Percentiles rank a stretch among this genome's conserved stretches.
phyloP scores from a whole-genome alignment of 2,888 invertebrate genomes.

The Antheraea yamamai region DNA sequence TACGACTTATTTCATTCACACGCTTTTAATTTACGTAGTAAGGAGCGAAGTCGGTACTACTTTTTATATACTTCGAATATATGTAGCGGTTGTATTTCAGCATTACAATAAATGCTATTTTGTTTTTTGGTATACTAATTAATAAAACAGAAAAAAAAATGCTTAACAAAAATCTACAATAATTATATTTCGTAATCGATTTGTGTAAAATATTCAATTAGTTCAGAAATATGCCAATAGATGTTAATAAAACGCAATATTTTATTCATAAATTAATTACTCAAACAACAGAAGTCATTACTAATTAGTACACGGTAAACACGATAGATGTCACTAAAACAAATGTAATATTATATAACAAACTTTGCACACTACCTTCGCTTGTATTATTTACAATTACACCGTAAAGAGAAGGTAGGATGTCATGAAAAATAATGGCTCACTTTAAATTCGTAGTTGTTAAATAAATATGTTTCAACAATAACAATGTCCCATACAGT shows the following conservation, averaged over 20 bases:
- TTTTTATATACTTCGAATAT: background rate
- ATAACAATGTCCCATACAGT: too few relatives aligned
- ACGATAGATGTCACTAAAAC: conserved; percentile 26
- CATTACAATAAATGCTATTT: background rate
- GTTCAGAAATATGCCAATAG: background rate
- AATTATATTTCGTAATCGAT: background rate
- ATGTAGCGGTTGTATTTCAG: background rate
- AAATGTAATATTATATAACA: background rate
- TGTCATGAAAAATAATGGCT: too few relatives aligned
- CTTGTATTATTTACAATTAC: too few relatives aligned
- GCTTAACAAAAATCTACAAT: background rate
- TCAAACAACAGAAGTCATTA: background rate
- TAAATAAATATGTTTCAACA: background rate
- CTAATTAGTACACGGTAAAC: background rate
- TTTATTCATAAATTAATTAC: too few relatives aligned
- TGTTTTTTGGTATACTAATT: background rate
- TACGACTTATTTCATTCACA: too few relatives aligned
- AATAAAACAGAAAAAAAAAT: background rate
- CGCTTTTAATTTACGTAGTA: too few relatives aligned
- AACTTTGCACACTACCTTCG: too few relatives aligned
- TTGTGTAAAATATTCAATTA: too few relatives aligned
- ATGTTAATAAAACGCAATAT: background rate
- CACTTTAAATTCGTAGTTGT: background rate
- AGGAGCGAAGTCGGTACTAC: background rate
- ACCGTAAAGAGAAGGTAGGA: background rate